Base-by-base conservation (phyloP, 2,113 vertebrate species). In the Chloebia gouldiae region DNA sequence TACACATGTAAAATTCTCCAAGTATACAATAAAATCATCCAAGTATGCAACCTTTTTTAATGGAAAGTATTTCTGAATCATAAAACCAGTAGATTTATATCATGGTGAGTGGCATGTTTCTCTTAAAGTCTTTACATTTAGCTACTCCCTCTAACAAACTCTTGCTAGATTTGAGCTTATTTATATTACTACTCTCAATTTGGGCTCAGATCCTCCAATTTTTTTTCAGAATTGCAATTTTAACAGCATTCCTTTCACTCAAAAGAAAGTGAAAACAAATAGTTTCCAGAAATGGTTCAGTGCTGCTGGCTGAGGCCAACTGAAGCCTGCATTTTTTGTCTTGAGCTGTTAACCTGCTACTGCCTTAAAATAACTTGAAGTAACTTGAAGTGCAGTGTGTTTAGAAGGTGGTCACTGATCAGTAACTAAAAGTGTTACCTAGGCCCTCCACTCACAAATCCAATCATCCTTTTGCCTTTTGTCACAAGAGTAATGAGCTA, bases 241-340 rank as follows among this genome's bases (percentile, higher is more conserved):
- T 90, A 87, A 91, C 69, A 82, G 42, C 4, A 7, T 82, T 92
- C 63, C 70, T 88, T 92, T 95, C 59, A 86, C 66, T 93, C 90
- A 90, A 70, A 77, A 95, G 66, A 69, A 89, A 96, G 71, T 31
- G 39, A 89, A 88, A 90, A 94, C 57, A 92, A 93, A 81, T 56
- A 71, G 35, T 88, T 95, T 88, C 87, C 89, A 91, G 69, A 93
- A 96, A 89, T 45, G 61, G 37, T 90, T 87, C 35, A 53, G 8
- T 53, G 53, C 42, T 81, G 59, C 53, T 73, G 81, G 54, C 68
- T 91, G 71, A 77, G 65, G 84, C 44, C 68, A 73, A 2, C 35
- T 69, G 47, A 83, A 94, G 78, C 59, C 35, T 90, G 30, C 12
- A 30, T 59, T 82, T 92, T 64, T 86, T 81, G 31, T 85, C 81